Evolutionary conservation across 2,888 invertebrate genomes (phyloP).

Genomic region (Malachius bipustulatus): DNA sequence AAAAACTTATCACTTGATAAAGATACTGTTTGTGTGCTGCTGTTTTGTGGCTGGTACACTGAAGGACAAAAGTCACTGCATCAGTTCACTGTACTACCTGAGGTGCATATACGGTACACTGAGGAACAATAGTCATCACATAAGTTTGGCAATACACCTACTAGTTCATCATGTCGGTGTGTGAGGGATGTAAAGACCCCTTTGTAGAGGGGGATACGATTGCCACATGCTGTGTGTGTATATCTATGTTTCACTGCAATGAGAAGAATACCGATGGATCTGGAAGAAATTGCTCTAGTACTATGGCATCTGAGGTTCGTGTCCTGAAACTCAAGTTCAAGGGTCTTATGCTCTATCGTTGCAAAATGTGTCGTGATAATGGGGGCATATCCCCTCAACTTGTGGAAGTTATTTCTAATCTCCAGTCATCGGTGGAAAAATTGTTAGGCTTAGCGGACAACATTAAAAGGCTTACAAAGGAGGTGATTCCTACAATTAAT

Average conservation of each 20-base stretch:
- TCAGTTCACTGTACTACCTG: no score
- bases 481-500: conserved; percentile 6
- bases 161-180: conserved; percentile 6
- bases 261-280: neutral
- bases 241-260: conserved; percentile 7
- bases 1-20: no score
- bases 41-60: no score
- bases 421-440: conserved; percentile 6
- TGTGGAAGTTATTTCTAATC: conserved; percentile 7
- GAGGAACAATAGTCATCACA: no score
- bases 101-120: no score
- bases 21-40: no score
- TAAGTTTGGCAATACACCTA: no score
- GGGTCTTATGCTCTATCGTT: conserved; percentile 5
- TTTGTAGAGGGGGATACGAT: conserved; percentile 4
- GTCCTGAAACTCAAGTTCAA: conserved; percentile 7
- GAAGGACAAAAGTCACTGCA: no score
- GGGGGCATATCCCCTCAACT: conserved; percentile 7
- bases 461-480: conserved; percentile 7
- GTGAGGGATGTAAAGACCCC: conserved; percentile 5
- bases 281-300: conserved; percentile 5
- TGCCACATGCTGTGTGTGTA: neutral
- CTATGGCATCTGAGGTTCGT: conserved; percentile 4
- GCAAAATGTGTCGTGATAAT: conserved; percentile 5
- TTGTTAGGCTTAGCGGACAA: conserved; percentile 5